Evolutionary conservation across 1,140 invertebrate genomes (phyloP), one percentile per base, ranked within the genome.

Genomic region (Xylocopa sonorina): DNA sequence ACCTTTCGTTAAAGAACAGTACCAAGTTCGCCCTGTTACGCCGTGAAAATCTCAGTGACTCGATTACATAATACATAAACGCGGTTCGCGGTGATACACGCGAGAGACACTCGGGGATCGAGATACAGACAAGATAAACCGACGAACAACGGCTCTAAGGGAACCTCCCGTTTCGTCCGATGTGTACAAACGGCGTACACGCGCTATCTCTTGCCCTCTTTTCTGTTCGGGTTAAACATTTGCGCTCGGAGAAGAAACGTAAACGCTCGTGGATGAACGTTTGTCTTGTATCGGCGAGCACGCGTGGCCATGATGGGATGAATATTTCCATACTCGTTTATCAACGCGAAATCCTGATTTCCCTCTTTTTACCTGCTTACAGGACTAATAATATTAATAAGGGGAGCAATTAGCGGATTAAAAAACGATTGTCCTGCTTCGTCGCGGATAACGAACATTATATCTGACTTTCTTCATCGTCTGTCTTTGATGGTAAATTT

Each of bases 211-310:
- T 27, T 12, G 53, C 38, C 38, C 53, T 43, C 68, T 72, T 58
- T 72, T 29, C 53, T 16, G n/a, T n/a, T 27, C 12, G 46, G 41
- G 38, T 72, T 72, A 72, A 72, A 72, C 68, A 72, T 72, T 72
- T 58, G 58, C 53, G 41, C 18, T 18, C 3, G 12, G 0, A 16
- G 38, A 72, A 58, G 38, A n/a, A 46, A 58, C 18, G 68, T 53
- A 32, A 71, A 72, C 68, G 41, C 10, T 34, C 18, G 14, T 43
- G 38, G 38, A 64, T 46, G 38, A 46, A 48, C 63, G 41, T 18
- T 1, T 4, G 16, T 16, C 24, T 43, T 38, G 41, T 46, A 64
- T 64, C 24, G 29, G 24, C 24, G 16, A 18, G 9, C 62, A 24
- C 41, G 21, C 62, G 41, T 64, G 62, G 62, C 18, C 24, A 21